Conservation (phyloP, 2,113 vertebrate genomes). For the Pseudolaguvia tuberculata region DNA sequence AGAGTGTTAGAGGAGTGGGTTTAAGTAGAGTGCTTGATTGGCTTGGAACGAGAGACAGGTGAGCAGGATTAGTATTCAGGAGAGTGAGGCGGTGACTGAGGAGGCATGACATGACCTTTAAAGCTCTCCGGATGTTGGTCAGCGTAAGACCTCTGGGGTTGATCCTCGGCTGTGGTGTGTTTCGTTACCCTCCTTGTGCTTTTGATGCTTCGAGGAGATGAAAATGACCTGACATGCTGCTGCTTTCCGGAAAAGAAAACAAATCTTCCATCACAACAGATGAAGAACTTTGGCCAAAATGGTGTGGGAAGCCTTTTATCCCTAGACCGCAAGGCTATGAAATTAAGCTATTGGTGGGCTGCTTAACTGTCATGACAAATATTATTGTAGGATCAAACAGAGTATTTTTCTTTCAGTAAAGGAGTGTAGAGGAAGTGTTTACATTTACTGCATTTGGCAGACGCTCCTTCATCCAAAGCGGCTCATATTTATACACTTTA, state of each 20-base stretch:
- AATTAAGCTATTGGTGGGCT: slow-evolving; percentile 12
- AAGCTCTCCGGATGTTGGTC: neutral
- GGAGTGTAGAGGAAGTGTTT: neutral
- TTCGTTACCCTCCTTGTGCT: slow-evolving; percentile 2
- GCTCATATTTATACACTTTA: too few species aligned
- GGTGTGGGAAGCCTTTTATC: slow-evolving; percentile 8
- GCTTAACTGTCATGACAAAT: neutral
- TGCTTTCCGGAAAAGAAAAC: slow-evolving; percentile 13
- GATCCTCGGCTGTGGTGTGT: neutral
- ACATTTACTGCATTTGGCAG: too few species aligned
- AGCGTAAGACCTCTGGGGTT: neutral
- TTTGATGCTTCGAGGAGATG: neutral
- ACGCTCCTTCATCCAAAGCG: too few species aligned
- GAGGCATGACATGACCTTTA: too few species aligned
- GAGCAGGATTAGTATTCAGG: too few species aligned
- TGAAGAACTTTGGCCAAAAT: slow-evolving; percentile 7
- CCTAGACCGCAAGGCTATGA: slow-evolving; percentile 17
- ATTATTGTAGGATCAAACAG: slow-evolving; percentile 3
- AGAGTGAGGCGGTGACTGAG: too few species aligned
- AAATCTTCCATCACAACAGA: slow-evolving; percentile 18
- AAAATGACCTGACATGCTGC: slow-evolving; percentile 15
- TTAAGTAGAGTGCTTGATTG: too few species aligned
- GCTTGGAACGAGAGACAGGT: too few species aligned
- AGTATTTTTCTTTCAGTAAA: too few species aligned
- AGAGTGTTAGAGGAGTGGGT: too few species aligned